Percentiles rank a stretch among this genome's conserved stretches.
Conservation (phyloP, 2,797 vertebrate species). For the Acipenser oxyrinchus region DNA sequence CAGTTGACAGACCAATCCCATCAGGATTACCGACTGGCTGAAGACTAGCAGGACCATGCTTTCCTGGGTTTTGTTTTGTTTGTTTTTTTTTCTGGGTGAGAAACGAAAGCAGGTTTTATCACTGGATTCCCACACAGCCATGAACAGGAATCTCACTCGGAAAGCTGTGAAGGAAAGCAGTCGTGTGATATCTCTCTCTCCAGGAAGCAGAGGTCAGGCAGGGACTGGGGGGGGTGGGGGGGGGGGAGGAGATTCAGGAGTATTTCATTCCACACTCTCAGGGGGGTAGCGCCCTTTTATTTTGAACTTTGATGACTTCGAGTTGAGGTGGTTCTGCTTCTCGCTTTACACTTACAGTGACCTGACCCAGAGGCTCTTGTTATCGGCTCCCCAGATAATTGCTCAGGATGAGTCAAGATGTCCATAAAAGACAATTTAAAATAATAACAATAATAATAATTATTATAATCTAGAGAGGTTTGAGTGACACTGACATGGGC, state of each 20-base stretch:
- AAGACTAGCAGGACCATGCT: conserved; percentile 54
- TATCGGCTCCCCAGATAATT: too few species aligned
- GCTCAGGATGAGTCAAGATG: too few species aligned
- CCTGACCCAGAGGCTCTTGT: too few species aligned
- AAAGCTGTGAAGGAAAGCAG: conserved; percentile 84
- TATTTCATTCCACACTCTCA: conserved; percentile 7
- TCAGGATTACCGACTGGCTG: conserved; percentile 68
- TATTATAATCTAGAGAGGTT: too few species aligned
- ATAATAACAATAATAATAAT: too few species aligned
- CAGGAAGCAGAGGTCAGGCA: conserved; percentile 38
- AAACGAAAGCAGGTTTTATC: conserved; percentile 53
- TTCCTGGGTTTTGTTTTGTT: conserved; percentile 59
- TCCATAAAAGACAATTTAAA: too few species aligned
- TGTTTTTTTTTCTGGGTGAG: conserved; percentile 42
- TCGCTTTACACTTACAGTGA: too few species aligned
- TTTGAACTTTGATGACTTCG: too few species aligned
- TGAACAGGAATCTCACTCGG: conserved; percentile 57
- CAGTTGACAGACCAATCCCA: conserved; percentile 73
- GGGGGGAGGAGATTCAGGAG: not conserved
- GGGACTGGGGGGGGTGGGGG: not conserved
- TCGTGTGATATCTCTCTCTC: conserved; percentile 67
- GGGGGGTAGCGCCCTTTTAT: too few species aligned
- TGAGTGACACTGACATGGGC: too few species aligned
- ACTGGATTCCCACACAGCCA: conserved; percentile 75
- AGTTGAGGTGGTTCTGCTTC: too few species aligned